A percentile compares a stretch with the other conserved stretches of the same genome.
phyloP scores from a whole-genome alignment of 1,140 invertebrate genomes.

The Triops longicaudatus region DNA sequence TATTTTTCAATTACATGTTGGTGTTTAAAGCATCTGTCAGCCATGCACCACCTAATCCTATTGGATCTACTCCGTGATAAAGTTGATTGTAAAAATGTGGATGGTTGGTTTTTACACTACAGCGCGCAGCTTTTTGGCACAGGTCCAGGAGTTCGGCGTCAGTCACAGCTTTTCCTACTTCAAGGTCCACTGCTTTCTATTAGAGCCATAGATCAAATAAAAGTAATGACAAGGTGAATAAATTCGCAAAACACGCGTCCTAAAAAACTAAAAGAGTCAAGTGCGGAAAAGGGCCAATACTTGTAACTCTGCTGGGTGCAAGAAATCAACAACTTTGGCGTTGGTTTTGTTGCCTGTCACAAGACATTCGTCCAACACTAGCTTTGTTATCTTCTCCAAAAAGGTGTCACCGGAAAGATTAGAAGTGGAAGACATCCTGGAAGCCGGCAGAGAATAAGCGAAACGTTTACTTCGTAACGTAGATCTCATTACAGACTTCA shows the following conservation, averaged over 20 bases:
- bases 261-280: background rate
- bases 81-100: conserved; percentile 66
- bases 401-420: background rate
- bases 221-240: conserved; percentile 13
- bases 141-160: conserved; percentile 46
- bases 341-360: background rate
- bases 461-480: background rate
- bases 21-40: conserved; percentile 66
- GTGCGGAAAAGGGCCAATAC: conserved; percentile 32
- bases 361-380: conserved; percentile 15
- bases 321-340: conserved; percentile 37
- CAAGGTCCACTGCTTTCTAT: conserved; percentile 43
- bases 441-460: background rate
- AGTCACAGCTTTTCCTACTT: conserved; percentile 42
- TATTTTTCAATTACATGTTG: conserved; percentile 52
- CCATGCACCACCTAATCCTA: conserved; percentile 62
- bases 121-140: conserved; percentile 50
- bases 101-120: conserved; percentile 63
- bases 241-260: background rate
- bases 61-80: conserved; percentile 61
- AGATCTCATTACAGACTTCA: background rate
- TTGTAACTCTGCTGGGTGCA: conserved; percentile 40
- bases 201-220: conserved; percentile 25
- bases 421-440: background rate
- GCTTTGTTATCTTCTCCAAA: background rate